A percentile compares a stretch with the other conserved stretches of the same genome.
Conservation (phyloP, 2,113 vertebrate genomes). For the human region DNA sequence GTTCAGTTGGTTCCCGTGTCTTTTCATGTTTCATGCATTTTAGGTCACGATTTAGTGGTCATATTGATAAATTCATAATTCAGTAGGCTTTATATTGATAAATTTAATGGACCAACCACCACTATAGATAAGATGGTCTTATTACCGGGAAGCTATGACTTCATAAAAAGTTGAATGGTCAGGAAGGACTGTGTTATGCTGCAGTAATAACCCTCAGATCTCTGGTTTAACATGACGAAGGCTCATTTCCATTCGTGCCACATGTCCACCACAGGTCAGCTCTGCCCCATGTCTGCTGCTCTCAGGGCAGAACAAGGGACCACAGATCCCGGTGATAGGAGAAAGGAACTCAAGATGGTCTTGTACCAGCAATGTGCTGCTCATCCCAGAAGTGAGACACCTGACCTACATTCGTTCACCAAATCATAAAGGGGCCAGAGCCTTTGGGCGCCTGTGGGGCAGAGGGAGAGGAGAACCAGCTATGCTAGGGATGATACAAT, state of each 20-base stretch:
- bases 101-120: not conserved
- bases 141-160: not conserved
- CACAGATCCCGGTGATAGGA: not conserved
- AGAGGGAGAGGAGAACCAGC: not conserved
- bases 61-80: not conserved
- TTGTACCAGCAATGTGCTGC: not conserved
- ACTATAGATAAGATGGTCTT: not conserved
- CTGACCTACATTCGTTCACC: too few relatives aligned
- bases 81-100: not conserved
- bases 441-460: not conserved
- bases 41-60: not conserved
- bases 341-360: not conserved
- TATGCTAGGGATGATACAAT: too few relatives aligned
- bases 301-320: not conserved
- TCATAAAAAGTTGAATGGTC: not conserved
- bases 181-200: not conserved
- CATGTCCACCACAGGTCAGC: not conserved
- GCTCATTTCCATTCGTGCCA: not conserved
- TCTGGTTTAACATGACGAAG: not conserved
- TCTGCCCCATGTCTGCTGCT: not conserved
- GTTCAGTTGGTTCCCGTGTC: not conserved
- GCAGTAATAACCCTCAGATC: not conserved
- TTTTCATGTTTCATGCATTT: not conserved
- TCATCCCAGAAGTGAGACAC: not conserved
- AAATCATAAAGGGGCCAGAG: not conserved